Evolutionary conservation across 2,888 invertebrate genomes (phyloP).

Genomic region (Strigamia maritima): DNA sequence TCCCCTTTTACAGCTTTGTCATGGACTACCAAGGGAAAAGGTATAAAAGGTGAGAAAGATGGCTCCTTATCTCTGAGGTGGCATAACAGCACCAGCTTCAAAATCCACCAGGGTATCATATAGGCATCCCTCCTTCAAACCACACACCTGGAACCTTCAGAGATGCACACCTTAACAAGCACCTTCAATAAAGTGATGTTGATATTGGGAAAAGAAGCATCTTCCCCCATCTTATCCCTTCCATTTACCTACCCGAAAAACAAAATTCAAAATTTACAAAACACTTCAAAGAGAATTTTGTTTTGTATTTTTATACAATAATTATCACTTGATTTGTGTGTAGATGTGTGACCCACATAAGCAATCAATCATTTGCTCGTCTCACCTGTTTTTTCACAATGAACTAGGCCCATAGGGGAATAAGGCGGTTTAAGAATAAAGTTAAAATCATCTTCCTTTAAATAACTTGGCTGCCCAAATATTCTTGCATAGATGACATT

Average conservation of each 20-base stretch:
- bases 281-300: no score
- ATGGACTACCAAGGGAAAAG: slow-evolving; percentile 20
- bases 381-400: slow-evolving; percentile 27
- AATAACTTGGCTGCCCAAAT: not conserved
- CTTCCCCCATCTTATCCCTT: no score
- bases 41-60: slow-evolving; percentile 34
- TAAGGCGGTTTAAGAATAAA: not conserved
- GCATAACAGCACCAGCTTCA: slow-evolving; percentile 32
- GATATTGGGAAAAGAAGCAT: not conserved
- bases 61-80: slow-evolving; percentile 32
- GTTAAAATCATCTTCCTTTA: slow-evolving; percentile 15
- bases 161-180: slow-evolving; percentile 29
- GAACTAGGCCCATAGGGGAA: slow-evolving; percentile 13
- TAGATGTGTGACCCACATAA: slow-evolving; percentile 21
- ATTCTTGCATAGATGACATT: not conserved
- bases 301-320: slow-evolving; percentile 2
- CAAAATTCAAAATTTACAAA: no score
- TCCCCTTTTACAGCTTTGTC: slow-evolving; percentile 30
- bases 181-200: slow-evolving; percentile 9
- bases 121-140: slow-evolving; percentile 25
- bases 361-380: slow-evolving; percentile 21
- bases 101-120: slow-evolving; percentile 23
- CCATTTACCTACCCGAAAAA: no score
- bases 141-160: slow-evolving; percentile 6
- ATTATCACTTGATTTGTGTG: not conserved